Percentiles rank a stretch among this genome's conserved stretches.
Conservation (phyloP, 2,888 invertebrate species). For the Agelastica alni region DNA sequence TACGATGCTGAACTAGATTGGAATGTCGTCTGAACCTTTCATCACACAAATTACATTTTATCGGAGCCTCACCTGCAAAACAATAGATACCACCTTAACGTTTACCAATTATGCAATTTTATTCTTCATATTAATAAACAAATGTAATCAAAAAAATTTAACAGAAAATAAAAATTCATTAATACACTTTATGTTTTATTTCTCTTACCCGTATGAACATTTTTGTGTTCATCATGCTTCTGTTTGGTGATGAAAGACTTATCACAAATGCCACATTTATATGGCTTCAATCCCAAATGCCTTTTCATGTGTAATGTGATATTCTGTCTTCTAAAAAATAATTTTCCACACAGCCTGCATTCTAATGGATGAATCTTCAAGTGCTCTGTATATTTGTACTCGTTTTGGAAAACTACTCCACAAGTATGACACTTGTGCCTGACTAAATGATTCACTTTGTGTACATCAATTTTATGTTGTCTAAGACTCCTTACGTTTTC, state of each 20-base stretch:
- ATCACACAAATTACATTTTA: constrained; percentile 80
- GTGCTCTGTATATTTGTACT: constrained; percentile 72
- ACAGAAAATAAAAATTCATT: no score
- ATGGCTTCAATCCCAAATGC: constrained; percentile 72
- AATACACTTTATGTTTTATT: no score
- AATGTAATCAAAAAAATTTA: no score
- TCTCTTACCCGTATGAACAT: constrained; percentile 67
- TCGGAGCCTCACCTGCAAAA: constrained; percentile 69
- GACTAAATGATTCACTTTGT: constrained; percentile 56
- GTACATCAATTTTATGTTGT: constrained; percentile 58
- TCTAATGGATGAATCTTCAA: constrained; percentile 80
- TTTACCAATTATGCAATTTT: no score
- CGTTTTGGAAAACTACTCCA: constrained; percentile 68
- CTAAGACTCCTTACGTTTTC: constrained; percentile 46
- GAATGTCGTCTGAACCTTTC: constrained; percentile 82
- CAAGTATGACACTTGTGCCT: constrained; percentile 65
- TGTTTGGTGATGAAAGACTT: constrained; percentile 83
- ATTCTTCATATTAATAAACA: no score
- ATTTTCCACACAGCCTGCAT: constrained; percentile 80
- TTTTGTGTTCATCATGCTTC: constrained; percentile 80
- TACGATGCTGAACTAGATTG: constrained; percentile 82
- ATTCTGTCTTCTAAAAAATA: constrained; percentile 73
- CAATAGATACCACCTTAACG: neutral
- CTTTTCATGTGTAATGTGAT: constrained; percentile 78
- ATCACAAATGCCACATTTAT: constrained; percentile 75